Evolutionary conservation across 2,888 invertebrate species (phyloP).

Genomic region (Spatulosminthurus flaviceps): DNA sequence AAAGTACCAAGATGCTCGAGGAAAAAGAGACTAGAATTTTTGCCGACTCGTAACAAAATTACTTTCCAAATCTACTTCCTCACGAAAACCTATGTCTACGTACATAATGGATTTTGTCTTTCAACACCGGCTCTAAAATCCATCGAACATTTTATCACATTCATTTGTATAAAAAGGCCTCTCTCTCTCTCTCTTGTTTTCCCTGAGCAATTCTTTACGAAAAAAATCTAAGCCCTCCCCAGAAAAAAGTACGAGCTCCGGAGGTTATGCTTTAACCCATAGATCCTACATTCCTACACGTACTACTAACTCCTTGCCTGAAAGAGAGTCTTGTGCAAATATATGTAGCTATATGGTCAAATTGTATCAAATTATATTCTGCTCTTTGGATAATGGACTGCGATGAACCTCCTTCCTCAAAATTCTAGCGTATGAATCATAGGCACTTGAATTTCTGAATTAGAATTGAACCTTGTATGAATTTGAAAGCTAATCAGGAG

Average conservation of each 20-base stretch:
- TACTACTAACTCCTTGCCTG: not conserved
- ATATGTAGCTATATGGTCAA: not conserved
- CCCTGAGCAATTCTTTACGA: not conserved
- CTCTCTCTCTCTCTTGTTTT: not conserved
- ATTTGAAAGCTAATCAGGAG: not conserved
- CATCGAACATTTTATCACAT: too few species aligned
- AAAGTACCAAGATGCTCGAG: too few species aligned
- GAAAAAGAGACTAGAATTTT: not conserved
- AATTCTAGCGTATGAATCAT: not conserved
- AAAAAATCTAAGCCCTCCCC: too few species aligned
- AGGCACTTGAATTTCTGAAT: not conserved
- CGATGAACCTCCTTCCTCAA: too few species aligned
- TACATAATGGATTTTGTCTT: too few species aligned
- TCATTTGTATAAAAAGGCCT: too few species aligned
- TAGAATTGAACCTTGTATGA: not conserved
- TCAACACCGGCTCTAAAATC: too few species aligned
- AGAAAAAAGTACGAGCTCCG: not conserved
- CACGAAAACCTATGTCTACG: not conserved
- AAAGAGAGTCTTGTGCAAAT: not conserved
- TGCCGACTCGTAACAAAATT: not conserved
- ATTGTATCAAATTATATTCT: constrained; percentile 5
- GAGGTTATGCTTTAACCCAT: not conserved
- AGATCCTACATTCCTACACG: constrained; percentile 3
- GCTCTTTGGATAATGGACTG: not conserved
- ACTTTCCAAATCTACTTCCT: not conserved